Evolutionary conservation across 2,113 vertebrate genomes (phyloP).

Genomic region (Acanthochromis polyacanthus): DNA sequence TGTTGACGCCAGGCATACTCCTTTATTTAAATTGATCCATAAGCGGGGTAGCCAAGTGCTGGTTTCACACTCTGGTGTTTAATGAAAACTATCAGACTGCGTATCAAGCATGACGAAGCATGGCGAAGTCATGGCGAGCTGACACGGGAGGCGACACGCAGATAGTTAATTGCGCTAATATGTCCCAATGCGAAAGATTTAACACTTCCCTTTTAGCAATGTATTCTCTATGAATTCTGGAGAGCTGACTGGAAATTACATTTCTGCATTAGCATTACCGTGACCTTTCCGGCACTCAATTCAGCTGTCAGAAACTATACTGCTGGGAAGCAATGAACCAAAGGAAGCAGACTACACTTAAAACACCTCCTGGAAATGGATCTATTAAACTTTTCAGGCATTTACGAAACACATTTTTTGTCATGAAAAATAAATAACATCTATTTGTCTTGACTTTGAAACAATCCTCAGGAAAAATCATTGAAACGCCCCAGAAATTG

Average conservation of each 20-base stretch:
- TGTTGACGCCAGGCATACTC: conserved; percentile 57
- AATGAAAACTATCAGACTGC: conserved; percentile 47
- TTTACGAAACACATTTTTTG: conserved; percentile 20
- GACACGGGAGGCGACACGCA: conserved; percentile 16
- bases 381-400: conserved; percentile 6
- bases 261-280: conserved; percentile 57
- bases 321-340: conserved; percentile 14
- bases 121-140: conserved; percentile 26
- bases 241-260: conserved; percentile 52
- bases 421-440: neutral
- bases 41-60: conserved; percentile 40
- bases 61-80: conserved; percentile 63
- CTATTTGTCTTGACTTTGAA: too few species aligned
- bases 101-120: conserved; percentile 6
- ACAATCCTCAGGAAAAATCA: neutral
- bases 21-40: conserved; percentile 71
- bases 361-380: conserved; percentile 35
- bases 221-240: conserved; percentile 47
- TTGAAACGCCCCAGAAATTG: conserved; percentile 18
- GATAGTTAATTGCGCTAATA: conserved; percentile 36
- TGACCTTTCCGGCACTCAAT: conserved; percentile 70
- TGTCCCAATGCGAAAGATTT: conserved; percentile 23
- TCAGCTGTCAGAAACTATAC: conserved; percentile 46
- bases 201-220: conserved; percentile 34
- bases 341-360: conserved; percentile 29